Conservation (phyloP, 1,140 invertebrate genomes). For the Phymastichus coffea region DNA sequence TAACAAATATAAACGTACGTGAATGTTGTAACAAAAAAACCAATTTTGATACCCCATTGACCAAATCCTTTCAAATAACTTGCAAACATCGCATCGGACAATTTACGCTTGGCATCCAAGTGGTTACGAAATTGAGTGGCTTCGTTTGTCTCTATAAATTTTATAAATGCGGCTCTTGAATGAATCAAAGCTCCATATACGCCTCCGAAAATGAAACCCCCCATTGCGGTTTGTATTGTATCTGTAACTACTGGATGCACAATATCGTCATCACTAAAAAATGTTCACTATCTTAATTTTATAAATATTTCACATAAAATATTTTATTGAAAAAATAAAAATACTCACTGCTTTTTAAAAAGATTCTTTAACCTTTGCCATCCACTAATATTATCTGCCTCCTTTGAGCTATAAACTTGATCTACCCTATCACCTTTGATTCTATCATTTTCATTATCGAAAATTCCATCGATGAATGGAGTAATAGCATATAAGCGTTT, state of each 20-base stretch:
- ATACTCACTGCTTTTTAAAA: constrained; percentile 8
- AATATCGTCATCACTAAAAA: constrained; percentile 62
- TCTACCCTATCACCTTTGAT: not conserved
- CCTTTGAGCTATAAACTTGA: too few relatives aligned
- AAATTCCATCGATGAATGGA: too few relatives aligned
- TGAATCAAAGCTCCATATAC: constrained; percentile 63
- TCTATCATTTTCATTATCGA: constrained; percentile 7
- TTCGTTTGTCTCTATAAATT: constrained; percentile 73
- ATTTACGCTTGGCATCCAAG: constrained; percentile 66
- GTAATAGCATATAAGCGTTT: too few relatives aligned
- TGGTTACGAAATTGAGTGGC: constrained; percentile 67
- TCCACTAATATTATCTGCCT: not conserved
- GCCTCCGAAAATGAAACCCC: constrained; percentile 61
- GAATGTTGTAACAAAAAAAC: constrained; percentile 65
- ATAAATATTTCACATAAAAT: not conserved
- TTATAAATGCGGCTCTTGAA: constrained; percentile 62
- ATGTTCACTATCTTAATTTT: not conserved
- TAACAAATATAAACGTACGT: constrained; percentile 53
- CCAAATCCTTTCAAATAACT: constrained; percentile 69
- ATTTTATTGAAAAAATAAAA: not conserved
- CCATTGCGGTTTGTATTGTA: constrained; percentile 58
- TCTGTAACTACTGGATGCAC: constrained; percentile 62
- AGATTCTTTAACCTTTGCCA: constrained; percentile 10
- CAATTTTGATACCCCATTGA: constrained; percentile 65
- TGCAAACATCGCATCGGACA: constrained; percentile 66